Evolutionary conservation across 1,140 invertebrate species (phyloP), one percentile per base, ranked within the genome.

Genomic region (Antheraea mylitta): DNA sequence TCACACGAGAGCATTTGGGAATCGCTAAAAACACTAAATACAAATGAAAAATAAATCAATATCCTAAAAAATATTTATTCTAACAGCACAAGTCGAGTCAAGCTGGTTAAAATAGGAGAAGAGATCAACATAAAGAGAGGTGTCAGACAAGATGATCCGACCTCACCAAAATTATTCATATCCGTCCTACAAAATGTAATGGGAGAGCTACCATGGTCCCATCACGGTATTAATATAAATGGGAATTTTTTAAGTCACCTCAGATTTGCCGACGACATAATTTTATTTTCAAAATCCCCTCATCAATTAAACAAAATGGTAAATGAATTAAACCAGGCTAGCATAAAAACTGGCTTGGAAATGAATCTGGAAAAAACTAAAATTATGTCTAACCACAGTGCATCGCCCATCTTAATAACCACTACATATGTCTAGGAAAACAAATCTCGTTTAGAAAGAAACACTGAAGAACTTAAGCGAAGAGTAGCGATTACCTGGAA

Each of bases 71-170:
- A 72, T n/a, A 70, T 74, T 58, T 77, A 77, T 18, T 0, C 8
- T 10, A 78, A 74, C 30, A 72, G 72, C 60, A 75, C 69, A 69
- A 79, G 73, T 65, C 70, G 70, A 71, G 61, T 75, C 58, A 73
- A 72, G 18, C 48, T 72, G 38, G 70, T 72, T 58, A 67, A 64
- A 73, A 9, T 64, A 11, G 70, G 74, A 0, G 5, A 8, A 58
- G 37, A 11, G 58, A 70, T 76, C 13, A 37, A 67, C 22, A 76
- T 76, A 64, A 64, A 68, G 3, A 76, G 67, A 73, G 71, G 75
- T 19, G 71, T 73, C 0, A 45, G 69, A 42, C 74, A 76, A 53
- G 71, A 68, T 0, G 71, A 76, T 58, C 74, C 75, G 11, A 65
- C 71, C 18, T 78, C 70, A 18, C 68, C 68, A 66, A 77, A 73